A percentile compares a stretch with the other conserved stretches of the same genome.
phyloP scores from a whole-genome alignment of 2,797 vertebrate genomes.

The Microchirus variegatus region DNA sequence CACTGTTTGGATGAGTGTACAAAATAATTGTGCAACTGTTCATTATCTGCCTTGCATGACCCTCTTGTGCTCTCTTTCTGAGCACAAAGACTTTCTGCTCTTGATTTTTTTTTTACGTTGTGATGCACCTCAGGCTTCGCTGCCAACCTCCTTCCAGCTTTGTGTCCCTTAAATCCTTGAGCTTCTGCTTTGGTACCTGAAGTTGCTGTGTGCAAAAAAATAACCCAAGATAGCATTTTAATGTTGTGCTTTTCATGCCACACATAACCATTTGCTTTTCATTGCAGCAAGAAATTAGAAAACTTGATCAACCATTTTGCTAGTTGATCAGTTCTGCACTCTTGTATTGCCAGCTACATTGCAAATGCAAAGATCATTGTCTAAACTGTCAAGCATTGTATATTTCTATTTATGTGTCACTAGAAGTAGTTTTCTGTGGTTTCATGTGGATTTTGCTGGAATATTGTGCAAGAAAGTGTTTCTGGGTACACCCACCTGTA shows the following conservation, averaged over 20 bases:
- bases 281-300: slow-evolving; percentile 48
- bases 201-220: slow-evolving; percentile 47
- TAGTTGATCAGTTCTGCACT: slow-evolving; percentile 65
- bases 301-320: slow-evolving; percentile 59
- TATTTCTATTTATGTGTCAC: slow-evolving; percentile 38
- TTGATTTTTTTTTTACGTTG: slow-evolving; percentile 27
- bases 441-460: slow-evolving; percentile 50
- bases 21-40: slow-evolving; percentile 20
- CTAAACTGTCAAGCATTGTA: slow-evolving; percentile 43
- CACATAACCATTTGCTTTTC: slow-evolving; percentile 70
- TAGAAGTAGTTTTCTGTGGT: slow-evolving; percentile 39
- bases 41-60: slow-evolving; percentile 49
- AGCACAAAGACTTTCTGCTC: slow-evolving; percentile 19
- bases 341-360: slow-evolving; percentile 96
- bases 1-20: slow-evolving; percentile 5
- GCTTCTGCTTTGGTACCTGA: slow-evolving; percentile 56
- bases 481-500: slow-evolving; percentile 32
- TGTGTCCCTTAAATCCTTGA: slow-evolving; percentile 43
- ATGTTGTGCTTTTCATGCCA: slow-evolving; percentile 59
- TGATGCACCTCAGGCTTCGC: slow-evolving; percentile 52
- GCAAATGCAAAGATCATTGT: slow-evolving; percentile 83
- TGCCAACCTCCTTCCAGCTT: slow-evolving; percentile 55
- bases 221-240: slow-evolving; percentile 48
- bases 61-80: slow-evolving; percentile 23
- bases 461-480: slow-evolving; percentile 40